Evolutionary conservation across 1,140 invertebrate species (phyloP).

Genomic region (Meloidogyne floridensis): DNA sequence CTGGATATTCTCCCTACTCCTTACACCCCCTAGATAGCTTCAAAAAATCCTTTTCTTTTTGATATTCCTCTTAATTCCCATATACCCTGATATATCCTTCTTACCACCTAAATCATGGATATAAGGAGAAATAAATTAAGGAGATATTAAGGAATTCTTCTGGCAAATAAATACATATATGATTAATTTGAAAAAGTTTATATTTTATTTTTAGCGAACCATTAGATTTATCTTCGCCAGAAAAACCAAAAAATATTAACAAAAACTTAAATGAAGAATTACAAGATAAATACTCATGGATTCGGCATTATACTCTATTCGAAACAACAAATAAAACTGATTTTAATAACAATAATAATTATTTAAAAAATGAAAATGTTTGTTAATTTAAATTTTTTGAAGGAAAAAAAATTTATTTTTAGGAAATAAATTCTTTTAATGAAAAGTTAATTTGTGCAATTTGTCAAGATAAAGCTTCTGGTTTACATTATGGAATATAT

Average conservation of each 20-base stretch:
- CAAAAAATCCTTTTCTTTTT: too few species aligned
- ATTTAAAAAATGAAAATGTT: slow-evolving; percentile 2
- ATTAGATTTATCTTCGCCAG: background rate
- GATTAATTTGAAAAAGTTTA: too few species aligned
- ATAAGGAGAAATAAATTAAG: too few species aligned
- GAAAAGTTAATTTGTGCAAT: slow-evolving; percentile 93
- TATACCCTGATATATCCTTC: too few species aligned
- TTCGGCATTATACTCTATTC: slow-evolving; percentile 12
- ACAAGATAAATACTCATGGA: slow-evolving; percentile 25
- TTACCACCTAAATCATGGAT: too few species aligned
- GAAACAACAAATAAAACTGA: slow-evolving; percentile 2
- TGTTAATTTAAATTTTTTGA: background rate
- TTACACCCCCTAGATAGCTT: too few species aligned
- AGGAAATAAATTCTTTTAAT: background rate
- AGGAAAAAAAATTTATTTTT: background rate
- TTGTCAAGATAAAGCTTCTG: slow-evolving; percentile 92
- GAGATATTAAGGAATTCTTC: too few species aligned
- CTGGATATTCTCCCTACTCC: too few species aligned
- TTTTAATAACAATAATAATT: background rate
- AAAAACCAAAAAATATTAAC: background rate
- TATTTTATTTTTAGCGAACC: background rate
- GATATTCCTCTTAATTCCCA: too few species aligned
- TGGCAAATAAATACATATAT: too few species aligned
- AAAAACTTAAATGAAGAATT: background rate
- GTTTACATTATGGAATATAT: slow-evolving; percentile 95